Conservation (phyloP, 2,113 vertebrate genomes). For the Balaeniceps rex region DNA sequence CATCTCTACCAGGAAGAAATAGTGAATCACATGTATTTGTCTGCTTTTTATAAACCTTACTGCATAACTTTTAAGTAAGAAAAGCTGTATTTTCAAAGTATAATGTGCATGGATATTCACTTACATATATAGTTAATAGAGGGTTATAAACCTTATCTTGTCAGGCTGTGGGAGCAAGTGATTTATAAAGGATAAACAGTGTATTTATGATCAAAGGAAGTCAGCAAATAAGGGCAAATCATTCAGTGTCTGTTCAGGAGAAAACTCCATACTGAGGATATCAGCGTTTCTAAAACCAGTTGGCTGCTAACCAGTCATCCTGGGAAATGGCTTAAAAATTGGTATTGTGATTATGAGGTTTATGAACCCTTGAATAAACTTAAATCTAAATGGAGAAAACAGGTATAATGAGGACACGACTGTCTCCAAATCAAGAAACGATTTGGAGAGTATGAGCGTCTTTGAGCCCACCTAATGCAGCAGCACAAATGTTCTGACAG, state of each 20-base stretch:
- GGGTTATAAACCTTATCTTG: background rate
- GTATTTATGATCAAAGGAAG: background rate
- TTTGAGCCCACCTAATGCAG: background rate
- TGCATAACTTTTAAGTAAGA: background rate
- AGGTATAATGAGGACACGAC: background rate
- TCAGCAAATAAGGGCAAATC: background rate
- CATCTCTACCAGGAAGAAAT: background rate
- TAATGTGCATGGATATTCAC: background rate
- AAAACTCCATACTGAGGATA: background rate
- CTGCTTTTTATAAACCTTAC: background rate
- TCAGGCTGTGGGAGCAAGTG: background rate
- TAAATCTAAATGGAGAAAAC: background rate
- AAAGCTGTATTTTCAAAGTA: background rate
- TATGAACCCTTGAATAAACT: background rate
- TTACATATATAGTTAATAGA: background rate
- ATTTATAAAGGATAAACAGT: background rate
- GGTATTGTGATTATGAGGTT: background rate
- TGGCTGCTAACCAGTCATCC: background rate
- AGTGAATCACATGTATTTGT: background rate
- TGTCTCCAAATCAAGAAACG: background rate
- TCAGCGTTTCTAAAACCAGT: background rate
- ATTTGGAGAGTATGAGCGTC: background rate
- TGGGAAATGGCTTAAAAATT: background rate
- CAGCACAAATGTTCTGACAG: background rate
- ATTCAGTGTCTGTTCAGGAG: background rate